Conservation (phyloP, 2,113 vertebrate genomes). For the Callithrix jacchus region DNA sequence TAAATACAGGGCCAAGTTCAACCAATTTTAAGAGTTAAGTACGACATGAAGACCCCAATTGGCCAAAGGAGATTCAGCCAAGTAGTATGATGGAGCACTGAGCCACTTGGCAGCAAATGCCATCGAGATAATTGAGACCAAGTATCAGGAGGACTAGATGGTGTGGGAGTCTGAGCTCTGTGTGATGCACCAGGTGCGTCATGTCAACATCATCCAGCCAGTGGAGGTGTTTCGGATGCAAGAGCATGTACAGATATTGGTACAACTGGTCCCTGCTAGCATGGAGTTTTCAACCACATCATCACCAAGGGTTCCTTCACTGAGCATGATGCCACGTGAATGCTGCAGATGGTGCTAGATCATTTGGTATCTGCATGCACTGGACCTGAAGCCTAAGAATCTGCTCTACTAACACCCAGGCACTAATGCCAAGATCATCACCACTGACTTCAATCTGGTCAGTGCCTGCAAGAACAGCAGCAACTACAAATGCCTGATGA, state of each 20-base stretch:
- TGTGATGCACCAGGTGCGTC: slow-evolving; percentile 92
- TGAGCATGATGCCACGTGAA: slow-evolving; percentile 93
- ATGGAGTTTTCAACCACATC: slow-evolving; percentile 95
- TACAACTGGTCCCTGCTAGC: slow-evolving; percentile 96
- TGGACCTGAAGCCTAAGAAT: slow-evolving; percentile 98
- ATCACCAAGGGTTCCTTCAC: slow-evolving; percentile 98
- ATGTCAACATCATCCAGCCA: slow-evolving; percentile 97
- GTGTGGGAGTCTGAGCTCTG: slow-evolving; percentile 96
- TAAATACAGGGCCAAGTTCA: slow-evolving; percentile 96
- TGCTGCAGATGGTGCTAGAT: slow-evolving; percentile 97
- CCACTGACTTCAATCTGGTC: slow-evolving; percentile 96
- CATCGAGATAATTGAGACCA: slow-evolving; percentile 99
- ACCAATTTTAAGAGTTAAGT: slow-evolving; percentile 96
- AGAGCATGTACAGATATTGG: slow-evolving; percentile 97
- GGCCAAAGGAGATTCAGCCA: slow-evolving; percentile 96
- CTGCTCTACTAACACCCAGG: slow-evolving; percentile 97
- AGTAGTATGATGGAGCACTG: slow-evolving; percentile 97
- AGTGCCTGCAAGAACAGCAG: slow-evolving; percentile 96
- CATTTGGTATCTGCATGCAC: slow-evolving; percentile 93
- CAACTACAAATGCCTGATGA: slow-evolving; percentile 93
- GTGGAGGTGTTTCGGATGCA: slow-evolving; percentile 98
- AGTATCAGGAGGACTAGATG: slow-evolving; percentile 94
- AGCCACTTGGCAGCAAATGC: slow-evolving; percentile 96
- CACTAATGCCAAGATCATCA: slow-evolving; percentile 97
- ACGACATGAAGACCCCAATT: slow-evolving; percentile 97